Conservation (phyloP, 2,888 invertebrate species). For the Luperina testacea region DNA sequence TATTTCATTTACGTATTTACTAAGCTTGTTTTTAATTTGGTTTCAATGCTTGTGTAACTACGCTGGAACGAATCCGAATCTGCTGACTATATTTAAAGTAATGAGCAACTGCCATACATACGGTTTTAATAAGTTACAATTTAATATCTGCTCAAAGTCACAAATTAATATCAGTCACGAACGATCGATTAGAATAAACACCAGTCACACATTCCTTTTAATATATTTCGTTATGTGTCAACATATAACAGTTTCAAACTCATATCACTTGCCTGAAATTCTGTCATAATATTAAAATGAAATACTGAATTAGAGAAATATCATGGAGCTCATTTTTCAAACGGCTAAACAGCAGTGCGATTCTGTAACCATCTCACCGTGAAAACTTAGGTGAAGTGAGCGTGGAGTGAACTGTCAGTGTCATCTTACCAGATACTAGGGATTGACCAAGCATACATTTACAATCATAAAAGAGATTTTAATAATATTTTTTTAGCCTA, state of each 20-base stretch:
- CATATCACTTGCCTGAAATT: conserved; percentile 11
- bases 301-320: conserved; percentile 69
- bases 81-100: neutral
- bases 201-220: neutral
- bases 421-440: no score
- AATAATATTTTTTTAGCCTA: no score
- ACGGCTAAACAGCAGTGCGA: conserved; percentile 72
- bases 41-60: neutral
- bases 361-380: no score
- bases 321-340: conserved; percentile 72
- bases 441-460: no score
- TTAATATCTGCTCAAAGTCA: neutral
- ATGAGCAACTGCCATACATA: neutral
- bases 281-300: conserved; percentile 61
- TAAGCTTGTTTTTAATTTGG: neutral
- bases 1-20: neutral
- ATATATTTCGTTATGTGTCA: conserved; percentile 21
- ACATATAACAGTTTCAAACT: conserved; percentile 24
- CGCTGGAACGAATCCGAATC: neutral
- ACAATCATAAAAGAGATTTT: no score
- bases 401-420: no score
- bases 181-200: conserved; percentile 21
- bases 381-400: no score
- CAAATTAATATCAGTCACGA: neutral
- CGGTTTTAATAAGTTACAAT: neutral